Evolutionary conservation across 2,113 vertebrate genomes (phyloP).

Genomic region (Pardalotus punctatus): DNA sequence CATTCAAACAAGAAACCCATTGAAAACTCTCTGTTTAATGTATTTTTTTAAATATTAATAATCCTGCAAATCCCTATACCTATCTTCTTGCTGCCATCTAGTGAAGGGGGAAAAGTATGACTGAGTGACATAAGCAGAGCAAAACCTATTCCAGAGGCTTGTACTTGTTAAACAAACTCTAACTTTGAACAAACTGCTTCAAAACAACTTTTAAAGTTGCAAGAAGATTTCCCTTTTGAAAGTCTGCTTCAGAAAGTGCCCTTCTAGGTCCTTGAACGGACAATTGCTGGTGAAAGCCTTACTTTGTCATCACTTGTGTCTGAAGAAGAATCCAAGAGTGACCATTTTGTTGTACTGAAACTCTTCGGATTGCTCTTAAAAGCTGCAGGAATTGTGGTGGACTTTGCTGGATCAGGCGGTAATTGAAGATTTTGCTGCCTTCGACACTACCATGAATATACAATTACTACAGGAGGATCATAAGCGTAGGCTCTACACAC

Average conservation of each 20-base stretch:
- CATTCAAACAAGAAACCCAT: neutral
- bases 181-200: neutral
- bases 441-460: neutral
- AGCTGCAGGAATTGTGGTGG: neutral
- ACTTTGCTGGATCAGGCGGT: neutral
- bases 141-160: neutral
- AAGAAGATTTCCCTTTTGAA: neutral
- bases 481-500: neutral
- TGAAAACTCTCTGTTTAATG: neutral
- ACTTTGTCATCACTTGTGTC: neutral
- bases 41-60: neutral
- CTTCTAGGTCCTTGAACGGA: neutral
- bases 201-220: neutral
- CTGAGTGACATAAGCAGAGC: neutral
- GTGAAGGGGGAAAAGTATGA: neutral
- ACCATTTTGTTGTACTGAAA: neutral
- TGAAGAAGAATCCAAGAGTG: neutral
- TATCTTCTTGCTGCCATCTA: conserved; percentile 60
- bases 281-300: neutral
- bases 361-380: neutral
- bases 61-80: neutral
- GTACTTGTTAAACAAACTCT: neutral
- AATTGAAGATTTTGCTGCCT: neutral
- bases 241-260: neutral
- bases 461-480: neutral